phyloP scores from a whole-genome alignment of 2,797 vertebrate genomes.

The Brachyrhaphis roseni region DNA sequence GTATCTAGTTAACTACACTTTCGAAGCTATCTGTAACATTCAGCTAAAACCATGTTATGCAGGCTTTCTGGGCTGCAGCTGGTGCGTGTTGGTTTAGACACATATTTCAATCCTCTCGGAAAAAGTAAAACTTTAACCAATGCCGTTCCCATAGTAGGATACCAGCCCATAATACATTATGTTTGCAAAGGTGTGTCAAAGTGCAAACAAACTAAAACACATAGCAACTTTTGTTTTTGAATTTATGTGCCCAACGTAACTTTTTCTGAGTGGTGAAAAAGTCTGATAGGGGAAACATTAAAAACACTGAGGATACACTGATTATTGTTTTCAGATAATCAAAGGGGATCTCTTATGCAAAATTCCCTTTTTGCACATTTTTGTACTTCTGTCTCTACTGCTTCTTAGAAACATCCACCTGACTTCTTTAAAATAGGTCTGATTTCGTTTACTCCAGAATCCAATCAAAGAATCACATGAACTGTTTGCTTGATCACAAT shows the following conservation, averaged over 20 bases:
- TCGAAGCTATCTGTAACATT: conserved; percentile 10
- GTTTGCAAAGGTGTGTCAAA: conserved; percentile 44
- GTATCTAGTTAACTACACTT: background rate
- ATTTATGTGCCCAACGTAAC: background rate
- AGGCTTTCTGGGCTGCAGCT: background rate
- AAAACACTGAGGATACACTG: background rate
- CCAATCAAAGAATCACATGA: background rate
- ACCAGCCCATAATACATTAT: background rate
- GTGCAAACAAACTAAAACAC: background rate
- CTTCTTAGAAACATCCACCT: no score
- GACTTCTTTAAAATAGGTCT: background rate
- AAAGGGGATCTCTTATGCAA: no score
- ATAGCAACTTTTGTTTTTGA: background rate
- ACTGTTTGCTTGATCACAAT: background rate
- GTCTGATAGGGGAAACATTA: background rate
- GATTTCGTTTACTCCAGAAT: background rate
- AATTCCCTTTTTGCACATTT: no score
- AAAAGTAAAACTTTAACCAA: background rate
- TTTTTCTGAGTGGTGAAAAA: background rate
- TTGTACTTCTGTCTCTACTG: no score
- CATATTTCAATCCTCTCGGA: background rate
- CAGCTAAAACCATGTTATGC: background rate
- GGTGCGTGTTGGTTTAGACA: background rate
- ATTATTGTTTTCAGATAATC: background rate
- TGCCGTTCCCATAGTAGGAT: conserved; percentile 18